Conservation (phyloP, 2,888 invertebrate genomes). For the Therioaphis trifolii region DNA sequence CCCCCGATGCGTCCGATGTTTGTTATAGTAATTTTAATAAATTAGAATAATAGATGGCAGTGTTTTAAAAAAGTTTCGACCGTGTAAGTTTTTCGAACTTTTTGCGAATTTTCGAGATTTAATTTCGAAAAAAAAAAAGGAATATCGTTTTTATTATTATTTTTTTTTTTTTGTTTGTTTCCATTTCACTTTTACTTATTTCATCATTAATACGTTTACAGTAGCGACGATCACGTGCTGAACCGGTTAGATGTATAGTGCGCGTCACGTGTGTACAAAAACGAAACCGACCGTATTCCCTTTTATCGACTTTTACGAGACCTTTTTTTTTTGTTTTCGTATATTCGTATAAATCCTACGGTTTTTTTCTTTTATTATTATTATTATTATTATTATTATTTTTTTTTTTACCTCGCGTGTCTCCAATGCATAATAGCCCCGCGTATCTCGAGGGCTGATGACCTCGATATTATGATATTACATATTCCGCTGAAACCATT, state of each 20-base stretch:
- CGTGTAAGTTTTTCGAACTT: no score
- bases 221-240: no score
- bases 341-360: constrained; percentile 9
- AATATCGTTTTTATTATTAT: no score
- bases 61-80: no score
- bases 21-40: no score
- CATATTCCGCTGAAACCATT: constrained; percentile 53
- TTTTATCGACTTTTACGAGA: constrained; percentile 35
- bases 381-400: not conserved
- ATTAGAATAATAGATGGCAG: no score
- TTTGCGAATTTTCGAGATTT: no score
- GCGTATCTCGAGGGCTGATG: constrained; percentile 55
- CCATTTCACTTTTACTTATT: not conserved
- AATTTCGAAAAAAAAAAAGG: no score
- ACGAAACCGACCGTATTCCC: not conserved
- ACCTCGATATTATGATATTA: constrained; percentile 61
- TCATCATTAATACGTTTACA: not conserved
- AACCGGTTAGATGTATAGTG: no score
- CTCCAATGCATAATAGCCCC: constrained; percentile 26
- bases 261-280: no score
- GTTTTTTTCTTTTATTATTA: not conserved
- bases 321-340: constrained; percentile 23
- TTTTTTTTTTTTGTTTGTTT: not conserved
- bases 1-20: no score
- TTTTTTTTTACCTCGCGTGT: constrained; percentile 16